Conservation (phyloP, 2,113 vertebrate species). For the Pleuronectes platessa region DNA sequence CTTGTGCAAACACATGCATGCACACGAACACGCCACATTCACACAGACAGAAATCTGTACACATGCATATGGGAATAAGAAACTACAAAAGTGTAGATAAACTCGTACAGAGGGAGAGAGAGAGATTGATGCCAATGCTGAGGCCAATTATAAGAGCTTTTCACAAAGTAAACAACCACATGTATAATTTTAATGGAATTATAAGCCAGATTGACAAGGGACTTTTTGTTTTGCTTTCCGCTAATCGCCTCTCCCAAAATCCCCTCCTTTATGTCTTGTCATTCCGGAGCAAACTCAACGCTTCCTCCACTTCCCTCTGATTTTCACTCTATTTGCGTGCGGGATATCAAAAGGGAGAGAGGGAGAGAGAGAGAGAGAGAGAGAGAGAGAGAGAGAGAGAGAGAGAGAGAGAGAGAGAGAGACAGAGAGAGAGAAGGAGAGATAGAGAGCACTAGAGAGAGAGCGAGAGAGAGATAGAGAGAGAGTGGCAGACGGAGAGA, state of each 20-base stretch:
- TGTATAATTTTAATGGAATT: conserved; percentile 67
- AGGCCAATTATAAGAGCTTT: conserved; percentile 56
- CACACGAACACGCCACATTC: not conserved
- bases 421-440: conserved; percentile 2
- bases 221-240: conserved; percentile 64
- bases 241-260: conserved; percentile 67
- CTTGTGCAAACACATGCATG: not conserved
- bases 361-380: conserved; percentile 9
- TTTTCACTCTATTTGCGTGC: conserved; percentile 38
- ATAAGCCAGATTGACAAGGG: conserved; percentile 77
- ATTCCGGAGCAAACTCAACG: conserved; percentile 41
- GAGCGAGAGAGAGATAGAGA: not conserved
- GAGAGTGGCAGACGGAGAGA: too few species aligned
- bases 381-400: not conserved
- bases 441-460: too few species aligned
- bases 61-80: not conserved
- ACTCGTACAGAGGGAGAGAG: not conserved
- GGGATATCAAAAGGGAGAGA: conserved; percentile 24
- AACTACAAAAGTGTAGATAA: not conserved
- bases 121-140: conserved; percentile 1
- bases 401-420: conserved; percentile 27
- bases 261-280: conserved; percentile 61
- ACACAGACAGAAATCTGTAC: not conserved
- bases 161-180: conserved; percentile 54
- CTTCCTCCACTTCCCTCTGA: conserved; percentile 53